Percentiles rank a stretch among this genome's conserved stretches.
Conservation (phyloP, 2,797 vertebrate genomes). For the Lacerta bilineata region DNA sequence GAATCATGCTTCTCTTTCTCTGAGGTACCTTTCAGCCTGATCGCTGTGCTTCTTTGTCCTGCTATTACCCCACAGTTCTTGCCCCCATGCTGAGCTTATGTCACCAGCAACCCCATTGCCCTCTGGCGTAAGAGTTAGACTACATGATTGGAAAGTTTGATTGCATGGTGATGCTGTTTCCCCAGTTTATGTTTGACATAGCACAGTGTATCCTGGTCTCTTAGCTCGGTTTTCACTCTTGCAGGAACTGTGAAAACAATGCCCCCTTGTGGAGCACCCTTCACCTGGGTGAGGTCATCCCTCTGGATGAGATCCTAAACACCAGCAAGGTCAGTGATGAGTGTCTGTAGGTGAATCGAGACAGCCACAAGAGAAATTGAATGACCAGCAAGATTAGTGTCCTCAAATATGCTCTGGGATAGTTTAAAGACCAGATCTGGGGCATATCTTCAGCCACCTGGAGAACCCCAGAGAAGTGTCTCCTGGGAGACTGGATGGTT, state of each 20-base stretch:
- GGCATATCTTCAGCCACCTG: neutral
- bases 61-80: neutral
- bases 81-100: neutral
- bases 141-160: neutral
- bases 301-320: constrained; percentile 82
- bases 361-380: neutral
- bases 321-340: constrained; percentile 80
- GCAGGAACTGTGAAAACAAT: constrained; percentile 84
- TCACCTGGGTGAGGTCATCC: constrained; percentile 73
- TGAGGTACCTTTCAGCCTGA: neutral
- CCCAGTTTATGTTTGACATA: neutral
- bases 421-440: neutral
- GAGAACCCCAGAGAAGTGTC: neutral
- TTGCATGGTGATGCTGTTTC: neutral
- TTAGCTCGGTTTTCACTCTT: neutral
- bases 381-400: neutral
- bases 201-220: constrained; percentile 10
- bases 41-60: neutral
- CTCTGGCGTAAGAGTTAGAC: neutral
- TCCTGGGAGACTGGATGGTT: neutral
- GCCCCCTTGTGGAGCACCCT: constrained; percentile 83
- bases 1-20: neutral
- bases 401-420: neutral
- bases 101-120: neutral
- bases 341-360: neutral